Evolutionary conservation across 1,140 invertebrate species (phyloP), one percentile per base, ranked within the genome.

Genomic region (Protaetia brevitarsis): DNA sequence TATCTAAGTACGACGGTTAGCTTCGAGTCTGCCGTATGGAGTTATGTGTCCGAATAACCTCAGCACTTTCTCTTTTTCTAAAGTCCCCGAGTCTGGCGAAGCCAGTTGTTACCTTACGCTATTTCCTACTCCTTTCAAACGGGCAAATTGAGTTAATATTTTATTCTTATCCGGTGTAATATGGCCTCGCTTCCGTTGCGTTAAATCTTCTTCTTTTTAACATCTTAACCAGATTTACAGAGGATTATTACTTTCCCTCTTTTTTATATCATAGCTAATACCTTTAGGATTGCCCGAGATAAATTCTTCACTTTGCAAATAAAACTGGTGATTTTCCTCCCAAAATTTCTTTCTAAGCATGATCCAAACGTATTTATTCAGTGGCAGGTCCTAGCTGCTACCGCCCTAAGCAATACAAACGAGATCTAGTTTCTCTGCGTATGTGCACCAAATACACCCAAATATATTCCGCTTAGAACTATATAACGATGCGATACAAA

Each of bases 111-210:
- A n/a, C n/a, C n/a, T n/a, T n/a, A n/a, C n/a, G 41, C 41, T 51
- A 51, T 51, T 51, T 23, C 19, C 41, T 51, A 51, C 41, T 51
- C 41, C 26, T 23, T 51, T 51, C 26, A 23, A 51, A 23, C 41
- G 13, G 41, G 41, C 41, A 51, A 51, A 51, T 51, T 51, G 41
- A 51, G 41, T 51, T 51, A 51, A 51, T 51, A 51, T 51, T 51
- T 51, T 51, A 51, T 51, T 51, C 41, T 51, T 51, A 51, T 51
- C 41, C 41, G n/a, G 41, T 51, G 41, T 51, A 51, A 51, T 51
- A 51, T 51, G 41, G 41, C 19, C 19, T 51, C 41, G n/a, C 41
- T 16, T 51, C 26, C 41, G 41, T 51, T 51, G 41, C 13, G 6
- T n/a, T n/a, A 23, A 51, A 51, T 51, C 41, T 51, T 51, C 41